Evolutionary conservation across 2,888 invertebrate genomes (phyloP), one percentile per base, ranked within the genome.

Genomic region (Tethea ocularis): DNA sequence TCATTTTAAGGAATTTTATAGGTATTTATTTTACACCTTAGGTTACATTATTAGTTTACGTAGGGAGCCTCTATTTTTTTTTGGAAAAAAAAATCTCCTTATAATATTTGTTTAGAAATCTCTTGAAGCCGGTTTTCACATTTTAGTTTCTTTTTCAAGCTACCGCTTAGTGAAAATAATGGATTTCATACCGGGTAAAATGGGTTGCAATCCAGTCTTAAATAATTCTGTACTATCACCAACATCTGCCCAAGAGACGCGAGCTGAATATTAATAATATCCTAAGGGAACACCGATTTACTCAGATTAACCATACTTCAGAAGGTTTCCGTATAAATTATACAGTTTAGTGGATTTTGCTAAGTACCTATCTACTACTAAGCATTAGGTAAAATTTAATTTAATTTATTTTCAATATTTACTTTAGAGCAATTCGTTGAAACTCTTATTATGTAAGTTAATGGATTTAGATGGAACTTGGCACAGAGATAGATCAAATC

Each of bases 241-340:
- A 59, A 22, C 74, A 69, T 63, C 64, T 72, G 74, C 62, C 58
- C 15, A 62, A 23, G 8, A 52, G 55, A 62, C 24, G 57, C 36
- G 57, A 52, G 24, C 53, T 23, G 66, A 67, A 74, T 69, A 66
- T 69, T 74, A 74, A 74, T 70, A 46, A 20, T 26, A 26, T 26
- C 15, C 29, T n/a, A 10, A 15, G 11, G 38, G 56, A 26, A 46
- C 52, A 20, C 23, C 23, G 26, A 51, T 56, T 23, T 56, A 56
- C 56, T 56, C 51, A 8, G 41, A 52, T 22, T 58, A 61, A 53
- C 61, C 61, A 11, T 57, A 57, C 38, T 56, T 41, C 41, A 51
- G 57, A 17, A 38, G 57, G 41, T 57, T 55, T 52, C 20, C 26
- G 54, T 36, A 54, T 54, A 54, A 54, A 54, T 54, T 54, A 36